These are phyloP conservation scores for Rhabdomys pumilio DNA, from an alignment of 2,797 vertebrate genomes.

Conservation along the genomic window DNA sequence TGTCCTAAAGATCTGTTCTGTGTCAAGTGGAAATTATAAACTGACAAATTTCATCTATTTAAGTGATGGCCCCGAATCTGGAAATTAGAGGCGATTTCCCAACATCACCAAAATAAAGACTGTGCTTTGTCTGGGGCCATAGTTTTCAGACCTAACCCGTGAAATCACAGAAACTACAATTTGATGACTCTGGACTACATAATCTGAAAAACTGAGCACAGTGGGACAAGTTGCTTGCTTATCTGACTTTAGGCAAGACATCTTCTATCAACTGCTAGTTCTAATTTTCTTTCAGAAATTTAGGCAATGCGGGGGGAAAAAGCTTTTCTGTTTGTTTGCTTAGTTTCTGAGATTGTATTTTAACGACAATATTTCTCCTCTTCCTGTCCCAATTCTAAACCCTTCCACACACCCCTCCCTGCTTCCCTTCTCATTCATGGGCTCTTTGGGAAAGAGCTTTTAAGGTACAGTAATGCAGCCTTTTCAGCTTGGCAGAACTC, in stretches of 20 bases:
- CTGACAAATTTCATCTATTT: neutral
- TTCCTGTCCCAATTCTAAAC: neutral
- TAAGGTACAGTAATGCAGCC: neutral
- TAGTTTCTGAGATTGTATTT: neutral
- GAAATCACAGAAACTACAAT: neutral
- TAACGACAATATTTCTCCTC: neutral
- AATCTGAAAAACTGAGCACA: neutral
- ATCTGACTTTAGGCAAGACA: neutral
- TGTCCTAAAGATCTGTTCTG: neutral
- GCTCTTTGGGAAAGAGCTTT: slow-evolving; percentile 1
- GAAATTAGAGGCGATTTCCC: slow-evolving; percentile 29
- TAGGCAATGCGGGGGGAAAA: neutral
- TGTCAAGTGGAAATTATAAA: neutral
- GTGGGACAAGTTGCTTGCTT: neutral
- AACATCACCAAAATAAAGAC: slow-evolving; percentile 34
- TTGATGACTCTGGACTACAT: neutral
- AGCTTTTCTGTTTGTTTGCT: neutral
- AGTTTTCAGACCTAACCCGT: slow-evolving; percentile 14
- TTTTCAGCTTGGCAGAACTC: neutral
- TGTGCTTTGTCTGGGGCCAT: slow-evolving; percentile 4
- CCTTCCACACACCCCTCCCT: neutral
- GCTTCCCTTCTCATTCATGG: neutral
- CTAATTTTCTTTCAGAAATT: slow-evolving; percentile 35
- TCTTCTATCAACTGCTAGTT: neutral
- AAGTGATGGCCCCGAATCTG: neutral